These are phyloP conservation scores for Muscicapa comitata DNA, from an alignment of 2,797 vertebrate species.

Conservation along the genomic window DNA sequence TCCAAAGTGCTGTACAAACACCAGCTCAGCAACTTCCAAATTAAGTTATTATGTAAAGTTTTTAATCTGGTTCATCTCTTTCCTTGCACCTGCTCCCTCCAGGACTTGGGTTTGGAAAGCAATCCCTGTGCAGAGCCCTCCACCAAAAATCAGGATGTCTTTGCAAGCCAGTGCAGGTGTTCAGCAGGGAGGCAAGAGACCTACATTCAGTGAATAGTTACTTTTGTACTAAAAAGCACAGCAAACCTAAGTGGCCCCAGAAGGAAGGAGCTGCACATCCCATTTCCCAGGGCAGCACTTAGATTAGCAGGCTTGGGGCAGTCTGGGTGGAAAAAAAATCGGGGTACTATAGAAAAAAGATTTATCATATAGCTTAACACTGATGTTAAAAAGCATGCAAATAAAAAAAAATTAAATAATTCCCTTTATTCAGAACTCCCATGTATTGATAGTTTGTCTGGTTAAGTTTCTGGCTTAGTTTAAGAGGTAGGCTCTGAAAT, in stretches of 20 bases:
- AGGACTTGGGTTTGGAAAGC: neutral
- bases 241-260: neutral
- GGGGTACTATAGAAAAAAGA: neutral
- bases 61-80: neutral
- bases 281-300: neutral
- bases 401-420: neutral
- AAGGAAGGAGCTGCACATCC: neutral
- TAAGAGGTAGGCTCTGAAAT: neutral
- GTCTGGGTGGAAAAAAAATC: neutral
- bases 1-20: neutral
- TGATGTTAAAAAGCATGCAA: neutral
- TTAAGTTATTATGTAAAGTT: neutral
- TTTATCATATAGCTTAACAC: neutral
- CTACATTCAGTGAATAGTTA: neutral
- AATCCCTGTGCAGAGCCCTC: neutral
- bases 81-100: fast-evolving
- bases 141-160: neutral
- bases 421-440: neutral
- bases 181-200: neutral
- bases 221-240: neutral
- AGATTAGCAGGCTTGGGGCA: neutral
- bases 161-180: neutral
- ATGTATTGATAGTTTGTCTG: neutral
- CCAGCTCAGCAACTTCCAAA: neutral
- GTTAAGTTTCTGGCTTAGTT: neutral